Conservation (phyloP, 1,140 invertebrate genomes). For the Rhyacophila brunnea region DNA sequence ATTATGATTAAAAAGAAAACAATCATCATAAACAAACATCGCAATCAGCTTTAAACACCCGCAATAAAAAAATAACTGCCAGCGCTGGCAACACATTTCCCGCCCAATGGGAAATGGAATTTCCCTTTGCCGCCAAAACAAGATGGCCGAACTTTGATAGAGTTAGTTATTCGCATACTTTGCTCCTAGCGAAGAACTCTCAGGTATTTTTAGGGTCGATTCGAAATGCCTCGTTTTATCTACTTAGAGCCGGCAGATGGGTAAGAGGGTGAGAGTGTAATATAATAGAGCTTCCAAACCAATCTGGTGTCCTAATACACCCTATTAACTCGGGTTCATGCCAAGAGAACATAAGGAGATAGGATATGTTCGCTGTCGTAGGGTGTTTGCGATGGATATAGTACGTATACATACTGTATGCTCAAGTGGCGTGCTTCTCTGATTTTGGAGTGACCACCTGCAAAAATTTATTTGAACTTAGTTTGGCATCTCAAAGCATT, state of each 20-base stretch:
- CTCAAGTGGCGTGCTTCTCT: no score
- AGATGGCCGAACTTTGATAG: slow-evolving; percentile 11
- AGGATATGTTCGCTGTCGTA: no score
- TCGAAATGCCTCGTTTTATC: slow-evolving; percentile 31
- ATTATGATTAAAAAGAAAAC: no score
- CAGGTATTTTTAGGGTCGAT: slow-evolving; percentile 28
- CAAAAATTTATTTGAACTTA: no score
- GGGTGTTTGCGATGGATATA: no score
- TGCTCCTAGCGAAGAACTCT: slow-evolving; percentile 5
- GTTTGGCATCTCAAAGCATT: no score
- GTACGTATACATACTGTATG: no score
- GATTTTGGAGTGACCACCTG: no score
- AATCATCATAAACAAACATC: no score
- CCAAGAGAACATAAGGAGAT: no score
- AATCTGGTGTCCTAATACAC: slow-evolving; percentile 31
- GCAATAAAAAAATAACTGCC: no score
- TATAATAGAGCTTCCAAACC: slow-evolving; percentile 31
- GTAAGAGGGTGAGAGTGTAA: slow-evolving; percentile 11
- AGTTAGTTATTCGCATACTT: slow-evolving; percentile 22
- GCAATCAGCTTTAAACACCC: no score
- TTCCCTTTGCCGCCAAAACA: not conserved
- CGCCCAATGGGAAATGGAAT: not conserved
- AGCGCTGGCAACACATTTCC: not conserved
- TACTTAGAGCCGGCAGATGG: slow-evolving; percentile 14
- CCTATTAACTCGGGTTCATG: slow-evolving; percentile 24